These are phyloP conservation scores for Chaetorhynchus papuensis DNA, from an alignment of 2,113 vertebrate genomes.

Conservation along the genomic window DNA sequence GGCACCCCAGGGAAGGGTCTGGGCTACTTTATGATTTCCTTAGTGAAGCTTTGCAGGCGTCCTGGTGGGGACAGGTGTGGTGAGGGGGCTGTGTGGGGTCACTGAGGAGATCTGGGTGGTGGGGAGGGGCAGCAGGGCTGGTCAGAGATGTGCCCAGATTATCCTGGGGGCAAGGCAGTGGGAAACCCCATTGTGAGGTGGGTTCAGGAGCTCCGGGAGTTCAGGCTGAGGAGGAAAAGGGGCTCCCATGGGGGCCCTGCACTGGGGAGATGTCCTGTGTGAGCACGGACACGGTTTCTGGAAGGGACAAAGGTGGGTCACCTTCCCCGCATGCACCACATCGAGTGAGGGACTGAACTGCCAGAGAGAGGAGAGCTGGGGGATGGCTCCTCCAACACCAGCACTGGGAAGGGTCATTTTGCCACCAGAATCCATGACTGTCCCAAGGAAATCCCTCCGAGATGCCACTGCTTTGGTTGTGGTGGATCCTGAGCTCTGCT, in stretches of 20 bases:
- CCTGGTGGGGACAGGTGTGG: background rate
- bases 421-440: background rate
- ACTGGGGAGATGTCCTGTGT: accelerated
- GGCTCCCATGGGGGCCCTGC: background rate
- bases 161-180: background rate
- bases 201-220: background rate
- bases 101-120: background rate
- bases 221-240: background rate
- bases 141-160: background rate
- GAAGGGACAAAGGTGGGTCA: background rate
- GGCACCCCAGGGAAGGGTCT: background rate
- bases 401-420: background rate
- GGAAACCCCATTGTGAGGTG: background rate
- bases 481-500: background rate
- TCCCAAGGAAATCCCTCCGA: background rate
- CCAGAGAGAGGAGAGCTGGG: background rate
- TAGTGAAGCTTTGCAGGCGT: background rate
- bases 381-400: background rate
- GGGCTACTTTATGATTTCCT: background rate
- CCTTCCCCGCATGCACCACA: background rate
- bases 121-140: background rate
- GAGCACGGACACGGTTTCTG: background rate
- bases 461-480: background rate
- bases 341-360: accelerated
- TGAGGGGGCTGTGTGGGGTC: background rate